Evolutionary conservation across 2,113 vertebrate genomes (phyloP).

Genomic region (Gnathonemus echidnorhynchus): DNA sequence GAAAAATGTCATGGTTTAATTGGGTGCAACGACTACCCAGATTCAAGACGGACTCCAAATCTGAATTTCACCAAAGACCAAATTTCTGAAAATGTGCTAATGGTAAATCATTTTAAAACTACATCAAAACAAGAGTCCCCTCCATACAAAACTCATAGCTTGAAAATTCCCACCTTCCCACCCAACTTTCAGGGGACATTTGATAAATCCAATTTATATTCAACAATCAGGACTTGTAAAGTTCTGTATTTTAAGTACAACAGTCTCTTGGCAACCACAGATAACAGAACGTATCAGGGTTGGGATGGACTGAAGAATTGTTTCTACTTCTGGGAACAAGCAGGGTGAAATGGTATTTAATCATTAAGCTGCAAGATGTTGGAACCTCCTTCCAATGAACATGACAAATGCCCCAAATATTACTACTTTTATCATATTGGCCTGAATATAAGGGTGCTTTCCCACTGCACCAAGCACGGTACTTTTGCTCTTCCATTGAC

Average conservation of each 20-base stretch:
- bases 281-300: neutral
- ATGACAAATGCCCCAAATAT: neutral
- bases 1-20: neutral
- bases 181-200: neutral
- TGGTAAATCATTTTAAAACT: neutral
- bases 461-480: neutral
- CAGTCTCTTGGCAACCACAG: neutral
- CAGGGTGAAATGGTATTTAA: neutral
- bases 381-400: neutral
- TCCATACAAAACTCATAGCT: neutral
- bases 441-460: too few species aligned
- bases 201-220: neutral
- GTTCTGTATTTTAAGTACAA: neutral
- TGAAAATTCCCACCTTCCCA: neutral
- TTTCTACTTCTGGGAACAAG: neutral
- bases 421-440: neutral
- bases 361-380: neutral
- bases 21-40: neutral
- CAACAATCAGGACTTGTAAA: neutral
- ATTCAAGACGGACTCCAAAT: neutral
- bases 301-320: neutral
- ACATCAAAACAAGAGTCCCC: neutral
- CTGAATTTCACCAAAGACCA: neutral
- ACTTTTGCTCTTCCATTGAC: neutral
- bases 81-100: neutral